Evolutionary conservation across 2,797 vertebrate genomes (phyloP).

Genomic region (Sebastes vulpes): DNA sequence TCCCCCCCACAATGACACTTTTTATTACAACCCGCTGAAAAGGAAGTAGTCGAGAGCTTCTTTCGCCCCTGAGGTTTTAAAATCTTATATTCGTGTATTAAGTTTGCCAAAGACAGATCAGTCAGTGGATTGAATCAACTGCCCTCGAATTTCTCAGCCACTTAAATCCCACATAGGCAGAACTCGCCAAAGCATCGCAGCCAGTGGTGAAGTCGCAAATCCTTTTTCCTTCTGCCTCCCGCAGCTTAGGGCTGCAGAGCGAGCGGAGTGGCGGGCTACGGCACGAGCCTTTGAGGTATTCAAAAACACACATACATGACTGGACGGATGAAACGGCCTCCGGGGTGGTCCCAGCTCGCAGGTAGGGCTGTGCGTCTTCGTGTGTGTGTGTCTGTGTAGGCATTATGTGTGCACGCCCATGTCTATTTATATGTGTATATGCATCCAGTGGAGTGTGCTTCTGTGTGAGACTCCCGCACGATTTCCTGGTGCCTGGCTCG

Average conservation of each 20-base stretch:
- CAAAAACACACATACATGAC: constrained; percentile 20
- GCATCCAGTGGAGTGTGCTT: constrained; percentile 2
- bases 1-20: constrained; percentile 42
- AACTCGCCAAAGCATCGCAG: constrained; percentile 68
- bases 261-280: constrained; percentile 23
- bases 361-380: constrained; percentile 1
- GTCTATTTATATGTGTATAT: background rate
- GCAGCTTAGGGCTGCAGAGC: constrained; percentile 70
- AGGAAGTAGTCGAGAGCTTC: constrained; percentile 50
- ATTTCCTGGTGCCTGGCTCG: constrained; percentile 63
- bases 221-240: constrained; percentile 64
- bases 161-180: constrained; percentile 79
- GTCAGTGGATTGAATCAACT: constrained; percentile 74
- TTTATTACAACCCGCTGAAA: constrained; percentile 54
- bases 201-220: constrained; percentile 72
- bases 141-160: constrained; percentile 73
- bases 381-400: background rate
- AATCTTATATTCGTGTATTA: constrained; percentile 67
- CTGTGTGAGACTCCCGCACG: constrained; percentile 26
- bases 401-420: background rate
- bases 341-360: constrained; percentile 5
- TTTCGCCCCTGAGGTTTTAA: constrained; percentile 55
- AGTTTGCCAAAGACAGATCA: constrained; percentile 78
- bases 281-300: constrained; percentile 50
- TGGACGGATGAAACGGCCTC: constrained; percentile 37